Evolutionary conservation across 2,113 vertebrate genomes (phyloP), one percentile per base, ranked within the genome.

Genomic region (Gasterosteus nipponicus): DNA sequence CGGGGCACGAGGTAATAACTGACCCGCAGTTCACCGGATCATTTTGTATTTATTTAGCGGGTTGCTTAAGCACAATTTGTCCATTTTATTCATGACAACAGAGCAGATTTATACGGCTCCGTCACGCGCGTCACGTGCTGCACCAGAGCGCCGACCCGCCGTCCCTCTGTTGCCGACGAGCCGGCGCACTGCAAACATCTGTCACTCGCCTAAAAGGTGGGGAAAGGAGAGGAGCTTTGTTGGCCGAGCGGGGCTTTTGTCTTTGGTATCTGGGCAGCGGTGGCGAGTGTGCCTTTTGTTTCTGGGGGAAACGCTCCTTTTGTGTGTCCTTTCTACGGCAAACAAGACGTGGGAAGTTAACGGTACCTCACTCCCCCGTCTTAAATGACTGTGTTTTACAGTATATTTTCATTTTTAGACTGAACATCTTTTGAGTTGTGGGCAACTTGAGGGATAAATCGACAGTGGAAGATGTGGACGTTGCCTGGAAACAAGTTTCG

Each of bases 231-330:
- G 53, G 66, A 38, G 12, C 15, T 49, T 79, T 69, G 86, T 64
- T 68, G 66, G 60, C 51, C 38, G 7, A 15, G 12, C 16, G 0
- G 22, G 7, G 18, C 82, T 39, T 82, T 82, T 88, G 85, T 87
- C 61, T 78, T 74, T 46, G 29, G 67, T 88, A 56, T 84, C 70
- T 64, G 19, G 70, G 81, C 64, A 81, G 35, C 62, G 8, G 18
- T 82, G 53, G n/a, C 51, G 78, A 77, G 58, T 70, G 63, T 49
- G 47, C 39, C 31, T 73, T 1, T 38, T 58, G 51, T 29, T 49
- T 41, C 62, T 76, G 35, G 41, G 46, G 39, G 63, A 65, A 63
- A 80, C 61, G 49, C 35, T 59, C 66, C 33, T 65, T 38, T 60
- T 76, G 58, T 84, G 26, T 63, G 66, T 69, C 72, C 33, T 64